A percentile compares a stretch with the other conserved stretches of the same genome.
These are phyloP conservation scores for Platerodrilus igneus DNA, from an alignment of 2,888 invertebrate species.

Conservation along the genomic window DNA sequence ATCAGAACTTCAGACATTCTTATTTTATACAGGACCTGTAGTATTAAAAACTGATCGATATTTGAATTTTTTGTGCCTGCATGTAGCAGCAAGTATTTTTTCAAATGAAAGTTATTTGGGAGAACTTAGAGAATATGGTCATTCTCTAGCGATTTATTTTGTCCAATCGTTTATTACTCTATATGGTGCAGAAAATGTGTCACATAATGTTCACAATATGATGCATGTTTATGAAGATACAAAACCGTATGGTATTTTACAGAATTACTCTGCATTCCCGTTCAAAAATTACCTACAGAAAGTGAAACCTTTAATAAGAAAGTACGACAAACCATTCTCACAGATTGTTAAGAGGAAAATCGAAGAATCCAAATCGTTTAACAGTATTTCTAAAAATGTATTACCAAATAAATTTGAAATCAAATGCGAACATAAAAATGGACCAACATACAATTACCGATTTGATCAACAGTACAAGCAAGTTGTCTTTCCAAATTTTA, in stretches of 20 bases:
- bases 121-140: conserved; percentile 9
- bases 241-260: conserved; percentile 5
- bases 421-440: background rate
- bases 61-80: conserved; percentile 16
- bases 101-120: conserved; percentile 9
- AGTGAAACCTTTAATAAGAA: conserved; percentile 5
- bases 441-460: background rate
- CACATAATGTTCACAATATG: conserved; percentile 13
- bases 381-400: background rate
- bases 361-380: too few relatives aligned
- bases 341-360: conserved; percentile 5
- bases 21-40: conserved; percentile 21
- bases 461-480: conserved; percentile 3
- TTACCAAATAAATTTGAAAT: background rate
- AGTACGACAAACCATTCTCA: background rate
- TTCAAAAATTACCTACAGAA: conserved; percentile 14
- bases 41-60: conserved; percentile 15
- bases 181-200: conserved; percentile 10
- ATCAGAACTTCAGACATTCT: conserved; percentile 19
- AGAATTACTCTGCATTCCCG: conserved; percentile 13
- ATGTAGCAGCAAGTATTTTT: conserved; percentile 17
- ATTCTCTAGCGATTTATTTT: conserved; percentile 12
- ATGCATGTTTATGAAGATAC: conserved; percentile 11
- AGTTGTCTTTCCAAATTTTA: conserved; percentile 2
- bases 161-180: conserved; percentile 9